Conservation (phyloP, 2,113 vertebrate species). For the Toxotes chatareus region DNA sequence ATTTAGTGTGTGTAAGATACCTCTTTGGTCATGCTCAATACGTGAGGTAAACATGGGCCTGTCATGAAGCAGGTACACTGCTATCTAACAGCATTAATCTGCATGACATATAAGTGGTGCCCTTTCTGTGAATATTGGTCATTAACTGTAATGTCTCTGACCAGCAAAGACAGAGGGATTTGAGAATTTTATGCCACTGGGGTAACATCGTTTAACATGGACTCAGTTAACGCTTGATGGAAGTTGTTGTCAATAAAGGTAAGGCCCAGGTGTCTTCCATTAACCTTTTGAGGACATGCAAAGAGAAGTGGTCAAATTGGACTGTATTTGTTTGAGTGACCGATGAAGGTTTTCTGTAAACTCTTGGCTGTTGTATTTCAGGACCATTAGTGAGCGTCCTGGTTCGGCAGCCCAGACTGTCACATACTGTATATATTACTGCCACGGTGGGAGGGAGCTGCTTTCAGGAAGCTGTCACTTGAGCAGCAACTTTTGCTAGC, state of each 20-base stretch:
- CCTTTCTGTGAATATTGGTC: neutral
- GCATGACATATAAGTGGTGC: neutral
- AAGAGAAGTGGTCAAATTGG: neutral
- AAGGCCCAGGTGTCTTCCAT: neutral
- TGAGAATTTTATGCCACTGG: neutral
- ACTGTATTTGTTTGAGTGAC: conserved; percentile 14
- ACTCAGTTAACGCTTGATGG: neutral
- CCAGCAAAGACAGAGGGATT: neutral
- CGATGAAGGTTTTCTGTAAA: neutral
- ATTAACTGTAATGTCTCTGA: neutral
- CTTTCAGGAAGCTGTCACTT: conserved; percentile 48
- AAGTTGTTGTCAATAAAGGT: conserved; percentile 1
- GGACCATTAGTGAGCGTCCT: neutral
- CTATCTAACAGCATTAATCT: conserved; percentile 14
- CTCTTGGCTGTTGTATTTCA: conserved; percentile 28
- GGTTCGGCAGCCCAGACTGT: conserved; percentile 29
- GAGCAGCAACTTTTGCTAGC: conserved; percentile 36
- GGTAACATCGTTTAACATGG: neutral
- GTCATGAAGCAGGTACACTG: neutral
- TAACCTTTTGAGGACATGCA: neutral
- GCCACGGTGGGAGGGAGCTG: conserved; percentile 21
- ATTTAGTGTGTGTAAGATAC: neutral
- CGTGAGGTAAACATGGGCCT: conserved; percentile 25
- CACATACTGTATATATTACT: conserved; percentile 23
- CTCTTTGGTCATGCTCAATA: neutral